Percentiles rank a stretch among this genome's conserved stretches.
Evolutionary conservation across 2,797 vertebrate species (phyloP).

Genomic region (Cynodonichthys magdalenae): DNA sequence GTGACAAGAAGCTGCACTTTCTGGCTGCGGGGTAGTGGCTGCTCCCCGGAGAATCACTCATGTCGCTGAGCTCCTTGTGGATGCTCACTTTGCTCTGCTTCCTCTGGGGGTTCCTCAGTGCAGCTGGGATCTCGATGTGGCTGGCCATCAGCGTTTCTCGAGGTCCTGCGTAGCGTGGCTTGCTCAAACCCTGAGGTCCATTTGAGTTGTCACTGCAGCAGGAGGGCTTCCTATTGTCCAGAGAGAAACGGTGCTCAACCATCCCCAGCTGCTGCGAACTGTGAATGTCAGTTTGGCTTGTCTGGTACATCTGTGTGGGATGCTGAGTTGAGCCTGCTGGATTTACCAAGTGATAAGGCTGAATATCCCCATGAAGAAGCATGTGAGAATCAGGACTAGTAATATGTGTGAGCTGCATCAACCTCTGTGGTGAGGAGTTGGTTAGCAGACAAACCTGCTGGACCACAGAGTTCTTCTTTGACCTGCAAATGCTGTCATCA

Average conservation of each 20-base stretch:
- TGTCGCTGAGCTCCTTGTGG: conserved; percentile 81
- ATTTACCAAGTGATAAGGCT: conserved; percentile 50
- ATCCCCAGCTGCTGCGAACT: conserved; percentile 61
- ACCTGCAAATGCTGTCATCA: conserved; percentile 80
- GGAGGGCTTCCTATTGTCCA: conserved; percentile 68
- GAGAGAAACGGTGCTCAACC: conserved; percentile 36
- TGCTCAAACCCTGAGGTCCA: conserved; percentile 59
- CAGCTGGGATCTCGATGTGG: conserved; percentile 75
- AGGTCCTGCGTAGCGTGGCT: conserved; percentile 44
- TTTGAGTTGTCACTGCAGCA: conserved; percentile 80
- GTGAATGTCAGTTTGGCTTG: conserved; percentile 66
- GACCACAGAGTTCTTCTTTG: conserved; percentile 86
- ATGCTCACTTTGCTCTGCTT: conserved; percentile 82
- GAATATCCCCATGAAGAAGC: conserved; percentile 50
- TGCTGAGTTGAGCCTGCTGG: conserved; percentile 58
- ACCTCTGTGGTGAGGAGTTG: conserved; percentile 79
- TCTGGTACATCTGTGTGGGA: conserved; percentile 43
- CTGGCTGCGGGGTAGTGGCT: conserved; percentile 77
- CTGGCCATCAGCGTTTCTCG: conserved; percentile 66
- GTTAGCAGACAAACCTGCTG: conserved; percentile 79
- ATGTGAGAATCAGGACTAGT: conserved; percentile 61
- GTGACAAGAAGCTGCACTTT: conserved; percentile 89
- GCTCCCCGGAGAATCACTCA: conserved; percentile 82
- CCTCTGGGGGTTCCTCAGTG: conserved; percentile 60
- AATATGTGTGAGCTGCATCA: conserved; percentile 73